phyloP scores from a whole-genome alignment of 2,797 vertebrate species.

The Phrynocephalus forsythii region DNA sequence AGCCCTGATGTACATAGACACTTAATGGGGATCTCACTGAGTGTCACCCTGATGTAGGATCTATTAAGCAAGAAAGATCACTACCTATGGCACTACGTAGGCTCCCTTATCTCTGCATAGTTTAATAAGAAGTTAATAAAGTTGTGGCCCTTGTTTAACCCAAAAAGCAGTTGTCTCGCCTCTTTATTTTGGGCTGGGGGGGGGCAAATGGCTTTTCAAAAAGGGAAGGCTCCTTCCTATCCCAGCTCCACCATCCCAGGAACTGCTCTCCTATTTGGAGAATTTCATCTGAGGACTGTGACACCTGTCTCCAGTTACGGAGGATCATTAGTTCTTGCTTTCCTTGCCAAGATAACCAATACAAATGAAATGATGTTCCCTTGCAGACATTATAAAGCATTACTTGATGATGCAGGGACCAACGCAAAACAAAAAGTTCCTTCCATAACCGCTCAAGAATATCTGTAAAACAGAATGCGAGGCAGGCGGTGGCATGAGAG shows the following conservation, averaged over 20 bases:
- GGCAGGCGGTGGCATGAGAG: constrained; percentile 29
- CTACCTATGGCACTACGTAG: too few relatives aligned
- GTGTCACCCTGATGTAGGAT: too few relatives aligned
- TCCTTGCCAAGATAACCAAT: constrained; percentile 8
- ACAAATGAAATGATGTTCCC: constrained; percentile 30
- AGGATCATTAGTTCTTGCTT: constrained; percentile 13
- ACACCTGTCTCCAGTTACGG: background rate
- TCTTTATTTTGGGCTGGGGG: too few relatives aligned
- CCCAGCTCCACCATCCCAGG: background rate
- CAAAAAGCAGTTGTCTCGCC: too few relatives aligned
- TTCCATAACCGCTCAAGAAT: background rate
- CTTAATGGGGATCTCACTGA: too few relatives aligned
- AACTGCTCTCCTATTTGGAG: background rate
- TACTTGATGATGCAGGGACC: constrained; percentile 6
- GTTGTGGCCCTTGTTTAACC: too few relatives aligned
- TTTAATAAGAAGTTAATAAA: too few relatives aligned
- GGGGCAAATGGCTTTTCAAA: background rate
- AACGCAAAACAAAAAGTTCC: background rate
- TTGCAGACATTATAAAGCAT: constrained; percentile 2
- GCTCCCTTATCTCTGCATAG: too few relatives aligned
- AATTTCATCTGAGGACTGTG: background rate
- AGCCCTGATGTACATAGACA: too few relatives aligned
- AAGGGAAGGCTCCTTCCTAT: background rate
- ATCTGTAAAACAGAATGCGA: constrained; percentile 15
- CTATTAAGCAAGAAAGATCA: too few relatives aligned